Percentiles rank a stretch among this genome's conserved stretches.
These are phyloP conservation scores for Toxotes jaculatrix DNA, from an alignment of 2,113 vertebrate genomes.

Conservation along the genomic window DNA sequence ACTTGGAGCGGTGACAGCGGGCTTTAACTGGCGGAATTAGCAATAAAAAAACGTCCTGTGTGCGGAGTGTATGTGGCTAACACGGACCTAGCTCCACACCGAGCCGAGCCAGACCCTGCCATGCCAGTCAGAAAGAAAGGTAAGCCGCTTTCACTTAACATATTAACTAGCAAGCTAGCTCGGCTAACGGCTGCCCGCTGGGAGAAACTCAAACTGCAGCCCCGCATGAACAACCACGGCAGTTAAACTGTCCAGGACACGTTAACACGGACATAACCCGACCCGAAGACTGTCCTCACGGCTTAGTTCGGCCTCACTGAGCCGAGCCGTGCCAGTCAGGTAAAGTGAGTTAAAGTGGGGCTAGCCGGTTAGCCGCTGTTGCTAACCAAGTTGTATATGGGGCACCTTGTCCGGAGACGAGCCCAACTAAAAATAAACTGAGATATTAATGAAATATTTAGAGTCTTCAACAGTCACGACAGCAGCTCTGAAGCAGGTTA, in stretches of 20 bases:
- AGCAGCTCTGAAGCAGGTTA: rapidly evolving
- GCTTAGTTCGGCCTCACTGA: not conserved
- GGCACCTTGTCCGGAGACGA: constrained; percentile 57
- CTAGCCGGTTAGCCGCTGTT: constrained; percentile 65
- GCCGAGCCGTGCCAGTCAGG: constrained; percentile 36
- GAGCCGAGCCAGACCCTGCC: constrained; percentile 66
- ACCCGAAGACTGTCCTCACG: rapidly evolving
- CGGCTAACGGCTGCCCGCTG: constrained; percentile 52
- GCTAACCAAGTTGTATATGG: constrained; percentile 75
- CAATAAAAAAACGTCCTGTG: constrained; percentile 8
- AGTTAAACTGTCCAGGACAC: not conserved
- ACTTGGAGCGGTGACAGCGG: constrained; percentile 58
- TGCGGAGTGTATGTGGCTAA: constrained; percentile 52
- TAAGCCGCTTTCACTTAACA: constrained; percentile 78
- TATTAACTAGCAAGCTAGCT: constrained; percentile 56
- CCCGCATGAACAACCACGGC: not conserved
- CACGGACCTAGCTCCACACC: constrained; percentile 38
- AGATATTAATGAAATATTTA: constrained; percentile 49
- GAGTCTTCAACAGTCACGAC: not conserved
- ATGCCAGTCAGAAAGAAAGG: constrained; percentile 96
- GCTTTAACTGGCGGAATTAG: not conserved
- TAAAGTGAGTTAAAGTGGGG: constrained; percentile 63
- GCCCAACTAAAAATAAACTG: constrained; percentile 73
- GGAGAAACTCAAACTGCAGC: constrained; percentile 28
- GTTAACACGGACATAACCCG: not conserved